phyloP scores from a whole-genome alignment of 1,140 invertebrate genomes.

The Halesus radiatus region DNA sequence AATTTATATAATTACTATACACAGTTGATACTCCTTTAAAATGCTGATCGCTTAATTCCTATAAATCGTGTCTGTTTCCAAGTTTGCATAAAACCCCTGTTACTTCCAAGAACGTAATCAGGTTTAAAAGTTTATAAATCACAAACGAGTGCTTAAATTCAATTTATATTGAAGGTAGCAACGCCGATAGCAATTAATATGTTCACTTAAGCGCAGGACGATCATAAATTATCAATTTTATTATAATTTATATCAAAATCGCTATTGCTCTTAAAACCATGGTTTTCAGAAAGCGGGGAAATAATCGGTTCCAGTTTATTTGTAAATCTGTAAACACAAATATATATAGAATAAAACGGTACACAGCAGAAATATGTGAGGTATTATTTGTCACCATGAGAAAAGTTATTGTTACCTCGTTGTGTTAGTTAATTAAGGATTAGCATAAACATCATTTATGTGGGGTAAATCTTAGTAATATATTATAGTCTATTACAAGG shows the following conservation, averaged over 20 bases:
- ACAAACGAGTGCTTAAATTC: background rate
- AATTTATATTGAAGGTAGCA: background rate
- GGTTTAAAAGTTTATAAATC: background rate
- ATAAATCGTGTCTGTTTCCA: no score
- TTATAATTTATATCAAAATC: constrained; percentile 11
- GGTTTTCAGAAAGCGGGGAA: background rate
- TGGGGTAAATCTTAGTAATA: constrained; percentile 7
- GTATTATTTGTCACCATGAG: constrained; percentile 16
- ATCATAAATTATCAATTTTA: constrained; percentile 1
- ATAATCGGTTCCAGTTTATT: background rate
- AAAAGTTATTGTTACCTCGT: constrained; percentile 7
- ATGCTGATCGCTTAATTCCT: no score
- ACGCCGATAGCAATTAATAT: background rate
- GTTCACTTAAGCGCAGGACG: background rate
- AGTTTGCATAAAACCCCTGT: no score
- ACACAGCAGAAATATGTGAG: constrained; percentile 3
- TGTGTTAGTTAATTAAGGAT: constrained; percentile 26
- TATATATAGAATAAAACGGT: background rate
- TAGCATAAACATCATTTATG: constrained; percentile 23
- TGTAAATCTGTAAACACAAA: background rate
- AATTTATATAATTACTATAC: no score
- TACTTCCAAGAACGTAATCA: background rate
- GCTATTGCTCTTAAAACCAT: background rate
- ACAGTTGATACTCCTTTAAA: no score
- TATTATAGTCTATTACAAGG: constrained; percentile 31